A percentile compares a stretch with the other conserved stretches of the same genome.
phyloP scores from a whole-genome alignment of 2,888 invertebrate species.

The Nyleta sp. region DNA sequence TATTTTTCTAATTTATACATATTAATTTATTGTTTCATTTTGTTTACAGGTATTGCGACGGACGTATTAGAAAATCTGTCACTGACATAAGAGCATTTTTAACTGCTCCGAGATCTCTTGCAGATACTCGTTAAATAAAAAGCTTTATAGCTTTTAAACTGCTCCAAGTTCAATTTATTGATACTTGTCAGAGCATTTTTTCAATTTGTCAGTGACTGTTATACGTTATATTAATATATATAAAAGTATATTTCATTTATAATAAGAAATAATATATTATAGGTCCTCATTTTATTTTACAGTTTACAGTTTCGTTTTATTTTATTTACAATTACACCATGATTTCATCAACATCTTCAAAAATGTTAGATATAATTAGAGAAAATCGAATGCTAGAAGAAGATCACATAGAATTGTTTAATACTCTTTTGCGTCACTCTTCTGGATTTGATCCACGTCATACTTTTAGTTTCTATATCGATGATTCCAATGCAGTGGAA shows the following conservation, averaged over 20 bases:
- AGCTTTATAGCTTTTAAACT: not conserved
- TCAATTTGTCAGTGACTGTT: not conserved
- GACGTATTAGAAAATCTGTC: too few relatives aligned
- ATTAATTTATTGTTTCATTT: too few relatives aligned
- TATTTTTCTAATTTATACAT: too few relatives aligned
- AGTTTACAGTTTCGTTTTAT: too few relatives aligned
- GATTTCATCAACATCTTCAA: not conserved
- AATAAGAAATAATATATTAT: too few relatives aligned
- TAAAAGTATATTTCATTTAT: not conserved
- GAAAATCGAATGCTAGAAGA: conserved; percentile 4
- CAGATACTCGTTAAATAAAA: conserved; percentile 12
- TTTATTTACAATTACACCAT: too few relatives aligned
- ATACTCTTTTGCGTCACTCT: not conserved
- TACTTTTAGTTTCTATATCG: conserved; percentile 9
- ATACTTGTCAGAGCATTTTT: not conserved
- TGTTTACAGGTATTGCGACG: too few relatives aligned
- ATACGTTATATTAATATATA: not conserved
- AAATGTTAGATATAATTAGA: too few relatives aligned
- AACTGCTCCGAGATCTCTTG: conserved; percentile 8
- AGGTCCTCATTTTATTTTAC: too few relatives aligned
- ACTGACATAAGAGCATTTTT: not conserved
- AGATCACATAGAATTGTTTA: conserved; percentile 18
- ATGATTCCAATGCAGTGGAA: not conserved
- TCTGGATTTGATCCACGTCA: not conserved
- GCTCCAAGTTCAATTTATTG: not conserved